These are phyloP conservation scores for Origma solitaria DNA, from an alignment of 2,113 vertebrate genomes.

Conservation along the genomic window DNA sequence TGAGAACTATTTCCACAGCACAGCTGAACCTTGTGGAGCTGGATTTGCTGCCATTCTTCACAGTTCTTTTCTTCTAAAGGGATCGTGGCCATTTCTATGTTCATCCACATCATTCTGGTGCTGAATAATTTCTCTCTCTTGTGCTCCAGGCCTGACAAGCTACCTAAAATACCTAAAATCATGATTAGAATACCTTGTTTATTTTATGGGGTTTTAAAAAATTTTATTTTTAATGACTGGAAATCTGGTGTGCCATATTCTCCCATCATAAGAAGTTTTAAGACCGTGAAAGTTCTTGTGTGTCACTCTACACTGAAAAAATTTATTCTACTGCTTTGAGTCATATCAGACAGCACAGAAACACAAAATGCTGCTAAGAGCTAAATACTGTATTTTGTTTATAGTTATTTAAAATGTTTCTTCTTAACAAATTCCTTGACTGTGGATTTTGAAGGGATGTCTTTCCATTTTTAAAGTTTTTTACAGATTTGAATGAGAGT, in stretches of 20 bases:
- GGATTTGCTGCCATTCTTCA: neutral
- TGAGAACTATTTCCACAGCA: neutral
- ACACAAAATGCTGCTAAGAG: neutral
- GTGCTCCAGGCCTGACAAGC: neutral
- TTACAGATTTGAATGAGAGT: neutral
- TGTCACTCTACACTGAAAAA: neutral
- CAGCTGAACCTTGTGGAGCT: neutral
- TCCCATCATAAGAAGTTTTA: neutral
- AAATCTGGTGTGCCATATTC: neutral
- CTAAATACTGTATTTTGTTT: neutral
- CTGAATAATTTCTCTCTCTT: neutral
- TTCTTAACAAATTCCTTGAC: neutral
- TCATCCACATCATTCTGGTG: neutral
- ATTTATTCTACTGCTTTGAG: neutral
- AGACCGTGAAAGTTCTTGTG: neutral
- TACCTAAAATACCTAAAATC: neutral
- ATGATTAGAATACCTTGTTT: neutral
- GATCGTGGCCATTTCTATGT: fast-evolving
- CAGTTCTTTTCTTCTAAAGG: neutral
- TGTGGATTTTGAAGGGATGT: neutral
- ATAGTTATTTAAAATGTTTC: neutral
- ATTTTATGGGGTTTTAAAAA: too few species aligned
- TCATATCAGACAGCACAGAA: neutral
- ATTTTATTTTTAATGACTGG: neutral
- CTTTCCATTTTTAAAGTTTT: neutral